Base-by-base conservation (phyloP, 2,113 vertebrate species). In the Mola mola region DNA sequence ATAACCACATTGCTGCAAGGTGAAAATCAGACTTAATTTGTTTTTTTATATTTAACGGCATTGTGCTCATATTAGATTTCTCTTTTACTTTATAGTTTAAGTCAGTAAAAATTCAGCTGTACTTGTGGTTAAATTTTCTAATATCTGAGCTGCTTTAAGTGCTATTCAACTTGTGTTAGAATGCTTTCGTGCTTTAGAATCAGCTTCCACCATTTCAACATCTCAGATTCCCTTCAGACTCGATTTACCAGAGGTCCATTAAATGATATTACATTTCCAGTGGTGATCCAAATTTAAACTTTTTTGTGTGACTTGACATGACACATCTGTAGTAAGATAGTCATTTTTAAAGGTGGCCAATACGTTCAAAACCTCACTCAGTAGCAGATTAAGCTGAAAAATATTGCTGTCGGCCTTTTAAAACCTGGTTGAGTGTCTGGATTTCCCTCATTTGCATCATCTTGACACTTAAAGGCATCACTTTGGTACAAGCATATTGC, bases 401-500 rank as follows among this genome's bases (percentile, higher is more conserved):
- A 11, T 33, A 33, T 9, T 33, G 31, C 31, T 8, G 5, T 33
- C 12, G 31, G 21, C 37, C 41, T 51, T 15, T 41, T 34, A 13
- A 69, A 47, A 33, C 24, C 31, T 5, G 1, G 9, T 6, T 28
- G 37, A 56, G 17, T 2, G 21, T 15, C 28, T n/a, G 48, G 66
- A 29, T 5, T 16, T 25, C 36, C 24, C 16, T 38, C 20, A 2
- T 17, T 12, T 19, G 8, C n/a, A 4, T 9, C 52, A 24, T 6
- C 4, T 17, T 15, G 10, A 15, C 26, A n/a, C 12, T 15, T 19
- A 15, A 62, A 59, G 56, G 65, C 65, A 17, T 65, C 28, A 43
- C 80, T 86, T 77, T 77, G 78, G 84, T 77, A 17, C 52, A 20
- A 72, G 46, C 57, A 11, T 62, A 58, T 74, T 51, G 58, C 81